phyloP scores from a whole-genome alignment of 2,113 vertebrate genomes.

The Chionodraco myersi region DNA sequence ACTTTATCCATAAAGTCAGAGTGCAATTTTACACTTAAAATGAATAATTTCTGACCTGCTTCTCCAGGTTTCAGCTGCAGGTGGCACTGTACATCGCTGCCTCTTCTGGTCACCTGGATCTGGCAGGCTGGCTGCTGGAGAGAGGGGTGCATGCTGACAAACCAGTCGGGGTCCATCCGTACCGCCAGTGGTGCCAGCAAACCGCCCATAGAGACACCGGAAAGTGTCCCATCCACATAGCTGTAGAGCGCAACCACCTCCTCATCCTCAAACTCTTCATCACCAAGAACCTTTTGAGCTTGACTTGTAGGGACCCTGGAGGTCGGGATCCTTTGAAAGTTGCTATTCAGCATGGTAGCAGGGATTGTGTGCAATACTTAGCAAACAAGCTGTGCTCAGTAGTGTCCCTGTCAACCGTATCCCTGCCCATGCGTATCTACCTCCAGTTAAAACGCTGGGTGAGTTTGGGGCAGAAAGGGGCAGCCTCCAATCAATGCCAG shows the following conservation, averaged over 20 bases:
- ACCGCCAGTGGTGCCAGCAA: slow-evolving; percentile 82
- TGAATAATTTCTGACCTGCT: neutral
- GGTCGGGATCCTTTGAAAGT: slow-evolving; percentile 77
- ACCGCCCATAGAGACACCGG: slow-evolving; percentile 76
- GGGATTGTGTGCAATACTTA: slow-evolving; percentile 79
- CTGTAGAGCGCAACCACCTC: slow-evolving; percentile 80
- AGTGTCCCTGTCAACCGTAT: slow-evolving; percentile 73
- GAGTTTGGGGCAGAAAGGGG: slow-evolving; percentile 65
- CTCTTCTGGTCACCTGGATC: slow-evolving; percentile 79
- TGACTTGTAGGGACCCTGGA: slow-evolving; percentile 75
- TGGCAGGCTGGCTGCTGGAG: slow-evolving; percentile 83
- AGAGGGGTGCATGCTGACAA: slow-evolving; percentile 72
- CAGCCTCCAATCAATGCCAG: slow-evolving; percentile 24
- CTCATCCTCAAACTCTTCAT: slow-evolving; percentile 84
- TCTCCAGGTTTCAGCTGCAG: slow-evolving; percentile 82
- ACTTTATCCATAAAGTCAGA: neutral
- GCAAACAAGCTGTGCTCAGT: slow-evolving; percentile 80
- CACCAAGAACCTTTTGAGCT: slow-evolving; percentile 69
- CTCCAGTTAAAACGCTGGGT: slow-evolving; percentile 83
- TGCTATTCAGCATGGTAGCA: slow-evolving; percentile 68
- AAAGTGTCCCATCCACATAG: slow-evolving; percentile 82
- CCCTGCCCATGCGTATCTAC: slow-evolving; percentile 80
- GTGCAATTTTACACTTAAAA: neutral
- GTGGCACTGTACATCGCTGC: slow-evolving; percentile 85
- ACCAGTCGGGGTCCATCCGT: slow-evolving; percentile 80